These are phyloP conservation scores for Pheosia tremula DNA, from an alignment of 2,888 invertebrate genomes.

Conservation along the genomic window DNA sequence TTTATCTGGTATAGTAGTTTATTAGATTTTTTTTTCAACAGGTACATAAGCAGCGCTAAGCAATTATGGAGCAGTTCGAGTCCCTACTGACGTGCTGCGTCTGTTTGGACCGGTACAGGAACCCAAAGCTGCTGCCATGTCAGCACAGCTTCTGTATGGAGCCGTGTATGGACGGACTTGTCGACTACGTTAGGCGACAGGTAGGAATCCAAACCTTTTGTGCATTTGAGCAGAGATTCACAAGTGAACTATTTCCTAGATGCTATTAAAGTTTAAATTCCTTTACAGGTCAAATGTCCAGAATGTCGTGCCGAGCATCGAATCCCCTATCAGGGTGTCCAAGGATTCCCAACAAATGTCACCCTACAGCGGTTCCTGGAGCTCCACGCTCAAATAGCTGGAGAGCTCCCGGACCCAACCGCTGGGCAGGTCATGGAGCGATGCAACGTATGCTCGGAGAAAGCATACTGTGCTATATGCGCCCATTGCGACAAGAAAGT, in stretches of 20 bases:
- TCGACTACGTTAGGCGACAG: slow-evolving; percentile 97
- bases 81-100: slow-evolving; percentile 99
- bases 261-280: slow-evolving; percentile 5
- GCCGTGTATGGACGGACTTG: slow-evolving; percentile 98
- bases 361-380: slow-evolving; percentile 97
- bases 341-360: slow-evolving; percentile 98
- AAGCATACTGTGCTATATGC: slow-evolving; percentile 94
- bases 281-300: slow-evolving; percentile 95
- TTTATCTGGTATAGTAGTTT: not conserved
- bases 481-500: slow-evolving; percentile 99
- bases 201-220: slow-evolving; percentile 65
- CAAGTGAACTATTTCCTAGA: not conserved
- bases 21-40: slow-evolving; percentile 43
- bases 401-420: slow-evolving; percentile 95
- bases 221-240: not conserved
- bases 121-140: slow-evolving; percentile 99
- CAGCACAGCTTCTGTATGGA: slow-evolving; percentile 99
- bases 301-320: slow-evolving; percentile 99
- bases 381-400: slow-evolving; percentile 96
- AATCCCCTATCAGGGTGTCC: slow-evolving; percentile 97
- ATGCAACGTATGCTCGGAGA: slow-evolving; percentile 96
- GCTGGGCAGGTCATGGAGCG: slow-evolving; percentile 97
- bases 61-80: slow-evolving; percentile 96
- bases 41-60: slow-evolving; percentile 64
- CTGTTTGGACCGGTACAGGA: slow-evolving; percentile 98